Conservation (phyloP, 2,797 vertebrate species). For the Heteromormyrus szaboi region DNA sequence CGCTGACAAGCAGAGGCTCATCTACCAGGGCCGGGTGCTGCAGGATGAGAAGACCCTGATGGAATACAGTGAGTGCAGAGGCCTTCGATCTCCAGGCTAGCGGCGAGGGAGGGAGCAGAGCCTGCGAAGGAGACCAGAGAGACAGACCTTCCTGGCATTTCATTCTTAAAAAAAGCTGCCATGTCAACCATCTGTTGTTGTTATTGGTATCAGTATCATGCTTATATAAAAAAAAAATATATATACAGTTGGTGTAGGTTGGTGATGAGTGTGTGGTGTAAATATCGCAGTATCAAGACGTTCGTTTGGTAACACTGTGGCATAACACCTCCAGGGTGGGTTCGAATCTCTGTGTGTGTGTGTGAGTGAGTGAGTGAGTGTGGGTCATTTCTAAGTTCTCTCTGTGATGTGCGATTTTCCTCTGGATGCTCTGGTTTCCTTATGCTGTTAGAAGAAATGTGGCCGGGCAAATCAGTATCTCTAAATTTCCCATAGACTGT, state of each 20-base stretch:
- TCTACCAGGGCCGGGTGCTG: slow-evolving; percentile 86
- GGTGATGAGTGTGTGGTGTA: not conserved
- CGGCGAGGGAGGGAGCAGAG: not conserved
- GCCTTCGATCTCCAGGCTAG: not conserved
- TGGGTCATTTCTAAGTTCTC: not conserved
- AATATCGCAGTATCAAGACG: not conserved
- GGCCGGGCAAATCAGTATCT: not conserved
- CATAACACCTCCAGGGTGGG: not conserved
- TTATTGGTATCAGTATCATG: not conserved
- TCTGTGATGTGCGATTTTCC: not conserved
- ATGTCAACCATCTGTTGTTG: not conserved
- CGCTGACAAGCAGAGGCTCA: slow-evolving; percentile 86
- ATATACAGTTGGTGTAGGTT: not conserved
- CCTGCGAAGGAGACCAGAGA: not conserved
- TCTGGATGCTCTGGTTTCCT: not conserved
- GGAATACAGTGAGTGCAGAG: slow-evolving; percentile 76
- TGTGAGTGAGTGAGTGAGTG: not conserved
- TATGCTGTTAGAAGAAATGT: not conserved
- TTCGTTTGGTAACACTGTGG: not conserved
- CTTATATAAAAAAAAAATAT: not conserved
- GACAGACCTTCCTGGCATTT: not conserved
- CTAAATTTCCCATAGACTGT: not conserved
- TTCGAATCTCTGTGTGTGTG: not conserved
- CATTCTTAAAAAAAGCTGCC: not conserved
- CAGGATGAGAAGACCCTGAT: slow-evolving; percentile 84